Evolutionary conservation across 2,113 vertebrate species (phyloP).

Genomic region (Platycercus adscitus): DNA sequence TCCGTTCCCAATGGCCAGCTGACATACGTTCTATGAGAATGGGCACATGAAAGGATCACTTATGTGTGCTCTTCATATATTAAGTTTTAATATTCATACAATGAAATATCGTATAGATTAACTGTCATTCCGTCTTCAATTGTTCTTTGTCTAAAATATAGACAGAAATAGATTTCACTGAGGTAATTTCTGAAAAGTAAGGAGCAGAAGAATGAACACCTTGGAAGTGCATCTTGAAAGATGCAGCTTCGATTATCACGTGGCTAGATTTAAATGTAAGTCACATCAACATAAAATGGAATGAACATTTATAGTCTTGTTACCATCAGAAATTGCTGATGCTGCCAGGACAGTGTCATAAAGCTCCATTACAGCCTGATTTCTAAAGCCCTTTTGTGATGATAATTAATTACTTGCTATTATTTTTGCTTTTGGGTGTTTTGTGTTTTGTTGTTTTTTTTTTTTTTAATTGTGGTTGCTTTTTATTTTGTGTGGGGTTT

Average conservation of each 20-base stretch:
- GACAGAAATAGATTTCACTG: not conserved
- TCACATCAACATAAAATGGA: not conserved
- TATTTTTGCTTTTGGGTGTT: not conserved
- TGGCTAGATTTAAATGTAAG: not conserved
- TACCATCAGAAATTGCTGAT: not conserved
- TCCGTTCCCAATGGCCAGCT: not conserved
- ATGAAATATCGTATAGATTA: not conserved
- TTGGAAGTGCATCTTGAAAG: not conserved
- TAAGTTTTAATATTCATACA: not conserved
- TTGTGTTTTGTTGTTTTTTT: too few species aligned
- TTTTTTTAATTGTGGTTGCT: not conserved
- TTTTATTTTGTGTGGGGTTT: not conserved
- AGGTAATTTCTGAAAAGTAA: not conserved
- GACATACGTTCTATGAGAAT: not conserved
- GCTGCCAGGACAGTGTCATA: not conserved
- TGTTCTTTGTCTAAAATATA: not conserved
- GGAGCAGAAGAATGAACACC: not conserved
- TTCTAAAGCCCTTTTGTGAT: not conserved
- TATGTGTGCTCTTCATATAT: not conserved
- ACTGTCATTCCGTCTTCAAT: not conserved
- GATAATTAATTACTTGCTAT: not conserved
- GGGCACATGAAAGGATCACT: not conserved
- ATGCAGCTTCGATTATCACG: not conserved
- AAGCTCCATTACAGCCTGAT: not conserved
- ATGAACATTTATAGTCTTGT: not conserved